Evolutionary conservation across 1,140 invertebrate species (phyloP).

Genomic region (Leptonema lineaticorne): DNA sequence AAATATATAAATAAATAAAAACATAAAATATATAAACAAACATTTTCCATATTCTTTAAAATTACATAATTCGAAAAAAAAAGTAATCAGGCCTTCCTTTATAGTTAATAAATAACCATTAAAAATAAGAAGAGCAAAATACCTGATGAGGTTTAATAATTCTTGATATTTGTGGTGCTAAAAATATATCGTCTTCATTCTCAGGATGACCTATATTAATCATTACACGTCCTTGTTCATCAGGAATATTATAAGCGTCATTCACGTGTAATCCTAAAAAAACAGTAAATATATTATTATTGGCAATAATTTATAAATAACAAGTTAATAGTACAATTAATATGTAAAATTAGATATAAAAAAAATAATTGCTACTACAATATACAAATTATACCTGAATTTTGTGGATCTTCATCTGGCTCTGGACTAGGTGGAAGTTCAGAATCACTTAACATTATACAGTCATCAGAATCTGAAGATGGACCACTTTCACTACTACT

Average conservation of each 20-base stretch:
- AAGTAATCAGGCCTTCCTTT: too few relatives aligned
- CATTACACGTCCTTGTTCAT: conserved; percentile 88
- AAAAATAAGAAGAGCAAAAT: conserved; percentile 13
- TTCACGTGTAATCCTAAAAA: conserved; percentile 76
- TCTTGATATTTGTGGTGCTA: conserved; percentile 89
- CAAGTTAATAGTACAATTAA: too few relatives aligned
- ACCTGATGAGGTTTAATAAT: conserved; percentile 94
- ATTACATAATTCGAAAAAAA: too few relatives aligned
- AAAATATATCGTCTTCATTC: conserved; percentile 89
- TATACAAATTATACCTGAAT: conserved; percentile 51
- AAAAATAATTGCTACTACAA: background rate
- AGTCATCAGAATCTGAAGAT: conserved; percentile 74
- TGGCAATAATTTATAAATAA: background rate
- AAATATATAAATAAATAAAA: conserved; percentile 13
- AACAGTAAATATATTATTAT: background rate
- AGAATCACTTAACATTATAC: conserved; percentile 76
- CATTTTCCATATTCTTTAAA: too few relatives aligned
- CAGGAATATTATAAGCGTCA: conserved; percentile 88
- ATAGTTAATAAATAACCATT: conserved; percentile 5
- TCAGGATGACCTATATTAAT: conserved; percentile 96
- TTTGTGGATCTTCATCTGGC: conserved; percentile 62
- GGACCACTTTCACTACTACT: conserved; percentile 55
- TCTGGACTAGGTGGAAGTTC: conserved; percentile 60
- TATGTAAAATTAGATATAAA: background rate
- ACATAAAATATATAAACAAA: background rate